phyloP scores from a whole-genome alignment of 2,113 vertebrate species.

The Oncorhynchus nerka region DNA sequence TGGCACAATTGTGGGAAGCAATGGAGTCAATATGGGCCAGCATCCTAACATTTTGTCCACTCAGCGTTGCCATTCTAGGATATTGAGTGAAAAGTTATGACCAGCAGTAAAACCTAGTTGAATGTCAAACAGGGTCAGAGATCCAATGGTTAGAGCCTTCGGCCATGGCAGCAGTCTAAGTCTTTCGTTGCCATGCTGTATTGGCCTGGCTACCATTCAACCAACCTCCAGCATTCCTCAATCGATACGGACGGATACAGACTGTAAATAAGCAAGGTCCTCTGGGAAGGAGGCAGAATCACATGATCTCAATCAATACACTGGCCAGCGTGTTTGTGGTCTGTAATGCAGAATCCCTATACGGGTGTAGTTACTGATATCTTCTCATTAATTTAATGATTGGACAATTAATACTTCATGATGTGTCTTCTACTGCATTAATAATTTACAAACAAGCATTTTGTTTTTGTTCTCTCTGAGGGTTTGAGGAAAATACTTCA shows the following conservation, averaged over 20 bases:
- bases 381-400: not conserved
- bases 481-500: not conserved
- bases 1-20: no score
- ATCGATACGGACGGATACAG: constrained; percentile 51
- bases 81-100: no score
- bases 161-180: not conserved
- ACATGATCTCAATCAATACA: constrained; percentile 59
- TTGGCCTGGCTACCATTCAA: constrained; percentile 9
- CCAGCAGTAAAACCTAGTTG: no score
- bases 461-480: no score
- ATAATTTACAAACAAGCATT: no score
- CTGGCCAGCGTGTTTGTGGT: constrained; percentile 31
- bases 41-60: no score
- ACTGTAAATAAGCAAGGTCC: constrained; percentile 44
- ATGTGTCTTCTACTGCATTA: no score
- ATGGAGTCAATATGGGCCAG: no score
- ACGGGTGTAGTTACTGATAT: not conserved
- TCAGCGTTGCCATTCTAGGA: no score
- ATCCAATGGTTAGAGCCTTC: constrained; percentile 23
- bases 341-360: not conserved
- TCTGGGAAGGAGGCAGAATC: constrained; percentile 43
- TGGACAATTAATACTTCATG: no score
- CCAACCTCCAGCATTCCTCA: constrained; percentile 19
- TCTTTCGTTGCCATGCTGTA: not conserved
- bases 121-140: constrained; percentile 18